phyloP scores from a whole-genome alignment of 2,888 invertebrate species.

The Platynereis dumerilii region DNA sequence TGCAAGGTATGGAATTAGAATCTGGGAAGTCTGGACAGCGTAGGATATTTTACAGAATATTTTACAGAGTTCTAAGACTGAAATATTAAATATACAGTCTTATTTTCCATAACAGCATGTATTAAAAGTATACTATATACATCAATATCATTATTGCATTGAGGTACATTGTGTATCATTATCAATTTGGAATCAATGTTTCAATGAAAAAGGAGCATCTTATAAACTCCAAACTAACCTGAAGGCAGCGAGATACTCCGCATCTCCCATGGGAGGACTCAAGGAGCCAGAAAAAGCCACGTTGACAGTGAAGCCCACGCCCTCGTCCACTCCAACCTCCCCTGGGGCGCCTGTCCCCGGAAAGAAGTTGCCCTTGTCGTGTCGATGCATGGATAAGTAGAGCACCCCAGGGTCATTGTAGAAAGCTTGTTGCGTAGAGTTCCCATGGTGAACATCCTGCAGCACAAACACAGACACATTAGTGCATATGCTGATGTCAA shows the following conservation, averaged over 20 bases:
- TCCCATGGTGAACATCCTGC: constrained; percentile 96
- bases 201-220: no score
- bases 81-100: no score
- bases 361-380: constrained; percentile 99
- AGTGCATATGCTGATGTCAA: not conserved
- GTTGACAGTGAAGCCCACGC: constrained; percentile 93
- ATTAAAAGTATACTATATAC: no score
- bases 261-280: constrained; percentile 91
- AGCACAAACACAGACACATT: constrained; percentile 14
- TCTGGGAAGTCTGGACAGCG: no score
- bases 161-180: no score
- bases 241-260: constrained; percentile 94
- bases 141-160: no score
- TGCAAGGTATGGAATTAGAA: no score
- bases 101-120: no score
- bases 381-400: constrained; percentile 96
- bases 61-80: no score
- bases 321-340: constrained; percentile 88
- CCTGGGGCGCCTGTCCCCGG: constrained; percentile 97
- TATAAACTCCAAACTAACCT: constrained; percentile 47
- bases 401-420: constrained; percentile 93
- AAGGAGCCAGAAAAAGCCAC: constrained; percentile 93
- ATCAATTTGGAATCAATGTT: no score
- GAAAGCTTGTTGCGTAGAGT: constrained; percentile 98
- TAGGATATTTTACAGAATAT: no score